Base-by-base conservation (phyloP, 2,113 vertebrate genomes). In the Catharus fuscescens region DNA sequence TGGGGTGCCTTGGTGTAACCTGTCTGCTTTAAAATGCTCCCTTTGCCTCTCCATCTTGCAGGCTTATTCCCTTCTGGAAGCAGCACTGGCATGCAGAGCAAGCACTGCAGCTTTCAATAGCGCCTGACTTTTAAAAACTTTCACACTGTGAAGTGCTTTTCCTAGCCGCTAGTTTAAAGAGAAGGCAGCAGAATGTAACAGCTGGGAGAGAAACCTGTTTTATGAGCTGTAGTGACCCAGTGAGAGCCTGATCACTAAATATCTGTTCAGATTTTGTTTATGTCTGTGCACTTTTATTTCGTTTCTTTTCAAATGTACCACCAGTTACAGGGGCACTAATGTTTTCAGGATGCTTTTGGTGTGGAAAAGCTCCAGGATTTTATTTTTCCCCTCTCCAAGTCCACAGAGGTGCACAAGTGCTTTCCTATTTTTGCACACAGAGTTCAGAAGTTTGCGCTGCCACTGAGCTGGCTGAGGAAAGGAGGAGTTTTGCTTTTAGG, bases 401-500 rank as follows among this genome's bases (percentile, higher is more conserved):
- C 79, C 4, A 2, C 81, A 34, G 92, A 87, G 69, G 77, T 73
- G 78, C 38, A 16, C 83, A 52, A 96, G 82, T 53, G 54, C 79
- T 94, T 84, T 93, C 40, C 20, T 44, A 29, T 89, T 93, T 86
- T 71, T 94, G 80, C 78, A 54, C 3, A 1, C 31, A 36, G 91
- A 92, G 96, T 96, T 97, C 60, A 80, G 96, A 98, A 98, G 98
- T 98, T 52, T 96, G 95, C 14, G 25, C 94, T 79, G 88, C 96
- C 67, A 28, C 86, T 1, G 53, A 80, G 95, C 96, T 36, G 92
- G 67, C 95, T 79, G 50, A 20, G 86, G 93, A 92, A 97, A 95
- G 98, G 98, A 97, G 98, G 97, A 97, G 97, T 97, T 96, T 92
- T 60, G 88, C 97, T 96, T 92, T 89, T 92, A 72, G 92, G 95